Base-by-base conservation (phyloP, 2,888 invertebrate genomes). In the Atethmia centrago region DNA sequence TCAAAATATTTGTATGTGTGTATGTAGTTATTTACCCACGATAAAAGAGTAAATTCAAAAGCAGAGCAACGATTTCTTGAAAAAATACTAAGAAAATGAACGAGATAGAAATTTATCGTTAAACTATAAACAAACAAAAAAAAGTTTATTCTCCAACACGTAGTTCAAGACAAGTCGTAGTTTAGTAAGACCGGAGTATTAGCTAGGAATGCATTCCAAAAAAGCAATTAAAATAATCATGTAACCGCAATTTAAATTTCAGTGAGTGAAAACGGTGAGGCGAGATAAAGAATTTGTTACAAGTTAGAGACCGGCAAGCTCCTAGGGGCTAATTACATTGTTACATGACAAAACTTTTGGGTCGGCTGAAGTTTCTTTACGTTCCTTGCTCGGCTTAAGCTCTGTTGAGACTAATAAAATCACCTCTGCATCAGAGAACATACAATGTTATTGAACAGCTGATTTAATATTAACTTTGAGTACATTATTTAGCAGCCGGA, bases 331-430 rank as follows among this genome's bases (percentile, higher is more conserved):
- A 95, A 95, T 95, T 95, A 95, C 95, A 93, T 94, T 94, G 95
- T 95, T 93, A 94, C 94, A 94, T 93, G 94, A 94, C 93, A 93
- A 94, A 95, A 95, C 92, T 95, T 95, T 95, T 92, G 95, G 94
- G 94, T 94, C 92, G 92, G 89, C 88, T 85, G 84, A 93, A 94
- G 92, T 95, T 95, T 94, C 93, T 94, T 94, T 92, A 91, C 93
- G 93, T 93, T 94, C 93, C 92, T 93, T 93, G 88, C 91, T 91
- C 87, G 85, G 87, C 90, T 90, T 88, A 88, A 89, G 90, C 91
- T 92, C 92, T 90, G 90, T 89, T 88, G 91, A 92, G 91, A 92
- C 91, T 91, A 92, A 93, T 93, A 93, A 92, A 92, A 92, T 92
- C 91, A 92, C 90, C 91, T 93, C 91, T 91, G 92, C 92, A 91